Evolutionary conservation across 1,140 invertebrate species (phyloP).

Genomic region (Hyles vespertilio): DNA sequence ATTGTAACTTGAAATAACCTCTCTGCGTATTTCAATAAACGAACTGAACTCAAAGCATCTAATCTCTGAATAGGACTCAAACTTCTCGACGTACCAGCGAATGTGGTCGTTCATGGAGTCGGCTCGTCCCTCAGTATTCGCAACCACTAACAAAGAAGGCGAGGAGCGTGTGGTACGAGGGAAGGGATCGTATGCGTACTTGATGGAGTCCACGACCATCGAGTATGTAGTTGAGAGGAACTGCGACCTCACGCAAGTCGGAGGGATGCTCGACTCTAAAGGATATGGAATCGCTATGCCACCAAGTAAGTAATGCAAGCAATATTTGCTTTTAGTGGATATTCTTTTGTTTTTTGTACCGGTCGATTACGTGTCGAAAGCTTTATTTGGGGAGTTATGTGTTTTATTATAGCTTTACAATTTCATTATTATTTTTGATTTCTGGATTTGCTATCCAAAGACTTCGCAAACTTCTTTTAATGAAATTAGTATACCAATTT

Average conservation of each 20-base stretch:
- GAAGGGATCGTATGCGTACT: conserved; percentile 91
- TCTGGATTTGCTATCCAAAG: too few species aligned
- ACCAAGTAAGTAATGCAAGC: conserved; percentile 81
- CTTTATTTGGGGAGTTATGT: too few species aligned
- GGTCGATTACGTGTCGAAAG: too few species aligned
- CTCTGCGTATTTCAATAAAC: too few species aligned
- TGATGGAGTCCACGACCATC: conserved; percentile 96
- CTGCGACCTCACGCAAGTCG: conserved; percentile 93
- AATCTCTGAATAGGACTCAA: conserved; percentile 83
- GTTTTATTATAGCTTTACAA: too few species aligned
- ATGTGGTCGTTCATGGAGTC: conserved; percentile 97
- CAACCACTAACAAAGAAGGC: conserved; percentile 89
- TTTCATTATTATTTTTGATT: too few species aligned
- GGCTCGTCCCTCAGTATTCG: conserved; percentile 89
- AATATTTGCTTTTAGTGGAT: too few species aligned
- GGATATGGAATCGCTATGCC: conserved; percentile 96
- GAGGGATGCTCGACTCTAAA: conserved; percentile 92
- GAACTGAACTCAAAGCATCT: neutral
- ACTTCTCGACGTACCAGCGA: conserved; percentile 92
- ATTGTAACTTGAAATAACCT: too few species aligned
- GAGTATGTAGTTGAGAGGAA: conserved; percentile 94
- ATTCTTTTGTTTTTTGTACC: too few species aligned
- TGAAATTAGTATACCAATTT: too few species aligned
- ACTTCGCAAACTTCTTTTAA: too few species aligned
- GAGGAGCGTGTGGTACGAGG: conserved; percentile 90